Base-by-base conservation (phyloP, 2,113 vertebrate species). In the Siniperca chuatsi region DNA sequence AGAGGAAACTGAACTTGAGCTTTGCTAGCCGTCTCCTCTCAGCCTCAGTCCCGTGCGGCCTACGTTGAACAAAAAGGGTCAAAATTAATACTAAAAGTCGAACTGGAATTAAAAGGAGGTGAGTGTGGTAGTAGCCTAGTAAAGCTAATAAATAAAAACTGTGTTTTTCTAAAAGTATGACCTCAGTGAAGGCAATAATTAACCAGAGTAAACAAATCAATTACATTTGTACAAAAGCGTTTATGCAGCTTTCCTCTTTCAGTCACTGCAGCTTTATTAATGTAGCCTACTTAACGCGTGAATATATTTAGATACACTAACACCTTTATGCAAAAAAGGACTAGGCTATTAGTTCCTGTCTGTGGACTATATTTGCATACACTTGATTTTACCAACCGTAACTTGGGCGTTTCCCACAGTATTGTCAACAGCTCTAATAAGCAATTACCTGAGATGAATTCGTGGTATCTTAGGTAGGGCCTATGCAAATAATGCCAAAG, bases 61-160 rank as follows among this genome's bases (percentile, higher is more conserved):
- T 84, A 80, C 78, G 33, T 58, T 12, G 10, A 62, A 70, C 37
- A 54, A 58, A 29, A 67, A 77, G 71, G 81, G 79, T 76, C 76
- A 86, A 86, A 83, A 40, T 79, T 35, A 64, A 76, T 57, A 0
- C 2, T 0, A 4, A 64, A 57, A 62, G 29, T 70, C 40, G 33
- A 76, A 52, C 29, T 6, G 21, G 2, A 29, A 54, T 48, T n/a
- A 37, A 65, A 71, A 62, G 9, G 0, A 25, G 1, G 8, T n/a
- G 0, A 7, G 15, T 8, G 29, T 55, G 15, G 13, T 44, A 23
- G 25, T 3, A 21, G 2, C 0, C 2, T 3, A 1, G 25, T 44
- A 44, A 44, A 61, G 13, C 18, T 55, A 9, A 37, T 40, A 9
- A 48, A 52, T 50, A 29, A 50, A 78, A 57, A 11, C 61, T 7